Evolutionary conservation across 2,888 invertebrate genomes (phyloP), one percentile per base, ranked within the genome.

Genomic region (Tetrapedia diversipes): DNA sequence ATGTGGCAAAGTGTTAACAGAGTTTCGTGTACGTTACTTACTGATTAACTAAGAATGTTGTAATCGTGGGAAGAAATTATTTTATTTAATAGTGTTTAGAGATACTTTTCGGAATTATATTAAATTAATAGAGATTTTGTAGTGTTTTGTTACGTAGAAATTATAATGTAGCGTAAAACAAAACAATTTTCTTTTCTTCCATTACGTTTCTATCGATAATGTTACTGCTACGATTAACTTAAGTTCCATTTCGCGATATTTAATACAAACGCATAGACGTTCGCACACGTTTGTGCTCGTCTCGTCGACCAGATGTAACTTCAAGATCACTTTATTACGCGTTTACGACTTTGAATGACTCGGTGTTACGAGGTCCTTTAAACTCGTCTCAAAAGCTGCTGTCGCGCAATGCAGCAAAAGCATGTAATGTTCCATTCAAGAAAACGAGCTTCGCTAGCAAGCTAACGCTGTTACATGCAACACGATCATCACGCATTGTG

Each of bases 301-400:
- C 39, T 8, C 51, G 19, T 2, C 29, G 19, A 19, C 37, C 59
- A 45, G 10, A 53, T 53, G 51, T 22, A 53, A 39, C 27, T 53
- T 19, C 27, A 7, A 64, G 29, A 53, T 53, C 51, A 41, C 29
- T 39, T 22, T 53, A 39, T 64, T 64, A 39, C 27, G 29, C 63
- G 63, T 64, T 53, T 29, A 39, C 10, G 63, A 53, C 27, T 51
- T 63, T 8, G n/a, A 27, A 37, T 14, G 24, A 27, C 39, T 41
- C 14, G 27, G 6, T 32, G 19, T 41, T 29, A 53, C 63, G 49
- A 14, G 8, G 22, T 32, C 19, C 22, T 47, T 45, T 61, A 60
- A 60, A 47, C 32, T 45, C 45, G 3, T 16, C 60, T 27, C 16
- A 45, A 22, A 32, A 60, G 32, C 22, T 4, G 22, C 32, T 16